These are phyloP conservation scores for Cecidostiba fungosa DNA, from an alignment of 2,888 invertebrate genomes.

Conservation along the genomic window DNA sequence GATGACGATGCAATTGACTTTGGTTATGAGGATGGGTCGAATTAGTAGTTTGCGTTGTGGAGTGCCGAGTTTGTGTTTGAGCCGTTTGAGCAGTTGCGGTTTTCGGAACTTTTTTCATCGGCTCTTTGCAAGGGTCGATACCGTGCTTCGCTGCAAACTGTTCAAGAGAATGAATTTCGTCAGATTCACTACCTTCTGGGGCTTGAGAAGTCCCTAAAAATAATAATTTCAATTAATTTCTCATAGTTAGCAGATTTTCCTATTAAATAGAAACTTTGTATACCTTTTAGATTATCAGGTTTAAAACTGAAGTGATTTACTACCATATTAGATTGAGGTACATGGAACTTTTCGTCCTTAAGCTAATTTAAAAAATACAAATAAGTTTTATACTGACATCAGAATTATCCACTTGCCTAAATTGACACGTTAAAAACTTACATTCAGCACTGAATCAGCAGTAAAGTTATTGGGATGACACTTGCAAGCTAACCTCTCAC, in stretches of 20 bases:
- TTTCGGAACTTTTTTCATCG: conserved; percentile 58
- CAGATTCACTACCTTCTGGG: conserved; percentile 24
- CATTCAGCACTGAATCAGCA: conserved; percentile 22
- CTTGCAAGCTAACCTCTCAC: conserved; percentile 55
- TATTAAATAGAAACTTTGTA: not conserved
- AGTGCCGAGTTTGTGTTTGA: conserved; percentile 76
- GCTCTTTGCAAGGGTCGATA: conserved; percentile 45
- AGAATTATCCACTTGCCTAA: not conserved
- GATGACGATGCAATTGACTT: conserved; percentile 36
- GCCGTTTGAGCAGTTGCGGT: conserved; percentile 64
- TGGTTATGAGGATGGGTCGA: conserved; percentile 2
- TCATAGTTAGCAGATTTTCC: too few species aligned
- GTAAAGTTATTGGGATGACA: conserved; percentile 37
- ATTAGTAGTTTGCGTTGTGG: conserved; percentile 75
- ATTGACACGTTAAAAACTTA: conserved; percentile 22
- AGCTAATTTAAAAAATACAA: conserved; percentile 34
- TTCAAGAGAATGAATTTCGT: conserved; percentile 4
- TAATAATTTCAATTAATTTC: conserved; percentile 3
- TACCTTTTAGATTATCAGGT: conserved; percentile 52
- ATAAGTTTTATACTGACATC: not conserved
- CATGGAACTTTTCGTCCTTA: conserved; percentile 45
- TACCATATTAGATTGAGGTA: conserved; percentile 23
- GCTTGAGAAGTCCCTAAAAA: conserved; percentile 19
- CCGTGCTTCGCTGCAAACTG: conserved; percentile 39
- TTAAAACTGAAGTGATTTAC: conserved; percentile 20